Base-by-base conservation (phyloP, 2,888 invertebrate species). In the Plutella xylostella region DNA sequence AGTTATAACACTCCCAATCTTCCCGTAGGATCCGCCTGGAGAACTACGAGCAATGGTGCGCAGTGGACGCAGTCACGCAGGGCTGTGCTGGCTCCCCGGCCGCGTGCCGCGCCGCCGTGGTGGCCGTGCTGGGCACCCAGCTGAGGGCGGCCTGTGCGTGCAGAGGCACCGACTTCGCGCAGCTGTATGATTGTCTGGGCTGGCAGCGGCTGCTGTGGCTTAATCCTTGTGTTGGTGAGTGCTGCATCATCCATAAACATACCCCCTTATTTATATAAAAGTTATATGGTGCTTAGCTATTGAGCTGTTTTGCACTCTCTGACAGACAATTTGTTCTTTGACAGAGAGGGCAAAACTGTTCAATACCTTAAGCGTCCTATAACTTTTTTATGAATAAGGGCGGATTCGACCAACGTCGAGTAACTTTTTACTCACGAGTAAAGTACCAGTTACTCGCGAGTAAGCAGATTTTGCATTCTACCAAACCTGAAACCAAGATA, bases 161-260 rank as follows among this genome's bases (percentile, higher is more conserved):
- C 69, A 90, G 93, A 51, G 93, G 93, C 28, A 92, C 92, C 2
- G 94, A 95, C 78, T 89, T 92, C 63, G 89, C 91, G 31, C 92
- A 94, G 67, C 85, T 94, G 28, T 94, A 94, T 68, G 92, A 93
- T 63, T 96, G 96, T 59, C 87, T 95, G 1, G 95, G 94, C 43
- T 96, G 96, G 95, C 93, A 95, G 62, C 74, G 95, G 48, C 86
- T 95, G 33, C 86, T 96, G 31, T 96, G 96, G 95, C 89, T 95
- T 48, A 96, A 96, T 72, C 94, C 95, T 43, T 96, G 96, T 72
- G 95, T 96, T 58, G 94, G 96, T 96, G 75, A 89, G 92, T 85
- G 3, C 41, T 38, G 3, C 25, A 25, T 25, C 9, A 7, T 37
- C n/a, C n/a, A n/a, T n/a, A n/a, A n/a, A n/a, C n/a, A n/a, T n/a